These are phyloP conservation scores for Spisula subtruncata DNA, from an alignment of 2,888 invertebrate species.

Conservation along the genomic window DNA sequence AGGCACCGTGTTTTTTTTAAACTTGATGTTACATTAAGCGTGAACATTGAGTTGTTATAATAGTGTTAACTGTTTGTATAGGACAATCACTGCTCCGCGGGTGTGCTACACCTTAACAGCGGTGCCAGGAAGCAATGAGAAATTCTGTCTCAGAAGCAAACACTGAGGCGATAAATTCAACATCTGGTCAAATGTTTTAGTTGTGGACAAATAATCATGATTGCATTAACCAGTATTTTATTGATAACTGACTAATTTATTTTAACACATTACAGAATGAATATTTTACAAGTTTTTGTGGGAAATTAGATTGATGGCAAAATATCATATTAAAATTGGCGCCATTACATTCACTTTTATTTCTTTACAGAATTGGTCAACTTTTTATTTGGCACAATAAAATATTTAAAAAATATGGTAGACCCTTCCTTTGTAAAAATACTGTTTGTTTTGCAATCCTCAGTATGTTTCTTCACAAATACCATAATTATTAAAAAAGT, in stretches of 20 bases:
- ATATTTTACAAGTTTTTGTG: conserved; percentile 7
- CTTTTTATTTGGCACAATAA: neutral
- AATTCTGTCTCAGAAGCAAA: conserved; percentile 51
- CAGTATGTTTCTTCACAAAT: too few relatives aligned
- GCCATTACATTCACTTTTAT: neutral
- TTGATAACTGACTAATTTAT: conserved; percentile 21
- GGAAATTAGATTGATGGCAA: neutral
- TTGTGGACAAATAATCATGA: conserved; percentile 35
- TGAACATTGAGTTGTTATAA: neutral
- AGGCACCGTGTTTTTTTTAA: conserved; percentile 5
- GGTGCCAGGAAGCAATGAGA: neutral
- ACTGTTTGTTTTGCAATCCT: too few relatives aligned
- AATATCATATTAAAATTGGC: neutral
- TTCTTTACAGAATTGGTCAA: neutral
- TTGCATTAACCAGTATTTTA: conserved; percentile 36
- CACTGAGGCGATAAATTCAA: conserved; percentile 34
- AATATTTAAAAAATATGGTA: too few relatives aligned
- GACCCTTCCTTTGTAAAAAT: too few relatives aligned
- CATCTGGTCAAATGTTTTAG: conserved; percentile 48
- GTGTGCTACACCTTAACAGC: neutral
- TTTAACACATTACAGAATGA: neutral
- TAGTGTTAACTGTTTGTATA: neutral
- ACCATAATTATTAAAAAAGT: too few relatives aligned
- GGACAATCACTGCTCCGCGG: conserved; percentile 2
- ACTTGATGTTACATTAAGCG: conserved; percentile 11